Evolutionary conservation across 2,797 vertebrate species (phyloP).

Genomic region (Urophycis tenuis): DNA sequence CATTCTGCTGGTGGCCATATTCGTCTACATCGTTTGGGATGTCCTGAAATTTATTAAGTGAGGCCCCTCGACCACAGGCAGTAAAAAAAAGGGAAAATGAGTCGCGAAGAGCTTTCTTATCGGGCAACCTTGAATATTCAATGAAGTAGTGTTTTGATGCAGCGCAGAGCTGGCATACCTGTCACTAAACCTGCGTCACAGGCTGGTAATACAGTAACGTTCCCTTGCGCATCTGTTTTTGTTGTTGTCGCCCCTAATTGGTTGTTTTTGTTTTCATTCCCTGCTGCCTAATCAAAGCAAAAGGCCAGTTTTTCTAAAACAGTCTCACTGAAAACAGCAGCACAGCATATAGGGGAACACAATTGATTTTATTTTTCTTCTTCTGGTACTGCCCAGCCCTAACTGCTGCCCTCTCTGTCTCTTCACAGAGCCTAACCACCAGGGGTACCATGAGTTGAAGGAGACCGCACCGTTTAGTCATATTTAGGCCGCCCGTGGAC

Average conservation of each 20-base stretch:
- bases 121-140: background rate
- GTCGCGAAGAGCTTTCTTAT: background rate
- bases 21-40: constrained; percentile 73
- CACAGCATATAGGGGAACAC: constrained; percentile 32
- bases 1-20: constrained; percentile 63
- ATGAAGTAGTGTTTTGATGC: background rate
- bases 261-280: constrained; percentile 1
- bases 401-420: constrained; percentile 75
- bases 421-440: constrained; percentile 78
- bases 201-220: background rate
- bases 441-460: constrained; percentile 82
- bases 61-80: constrained; percentile 22
- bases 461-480: constrained; percentile 74
- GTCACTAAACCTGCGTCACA: background rate
- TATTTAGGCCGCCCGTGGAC: constrained; percentile 69
- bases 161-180: background rate
- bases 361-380: constrained; percentile 30
- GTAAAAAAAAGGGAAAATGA: background rate
- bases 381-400: constrained; percentile 59
- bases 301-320: constrained; percentile 43
- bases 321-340: constrained; percentile 42
- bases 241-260: background rate
- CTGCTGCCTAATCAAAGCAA: constrained; percentile 22
- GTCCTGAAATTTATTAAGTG: constrained; percentile 72
- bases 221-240: background rate